phyloP scores from a whole-genome alignment of 2,797 vertebrate genomes.

The Carcharodon carcharias region DNA sequence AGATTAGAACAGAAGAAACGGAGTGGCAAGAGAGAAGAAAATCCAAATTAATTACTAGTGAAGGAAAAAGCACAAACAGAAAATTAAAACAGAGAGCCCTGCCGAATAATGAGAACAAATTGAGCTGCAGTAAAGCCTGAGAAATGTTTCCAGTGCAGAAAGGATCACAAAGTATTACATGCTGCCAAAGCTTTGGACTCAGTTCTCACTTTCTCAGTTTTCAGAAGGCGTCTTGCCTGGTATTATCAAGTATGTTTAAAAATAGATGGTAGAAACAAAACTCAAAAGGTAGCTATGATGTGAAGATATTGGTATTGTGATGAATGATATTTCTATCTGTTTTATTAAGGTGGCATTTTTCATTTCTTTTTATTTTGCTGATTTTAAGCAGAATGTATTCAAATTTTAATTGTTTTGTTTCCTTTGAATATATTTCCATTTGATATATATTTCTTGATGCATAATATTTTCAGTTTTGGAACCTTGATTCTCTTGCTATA shows the following conservation, averaged over 20 bases:
- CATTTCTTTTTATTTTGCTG: not conserved
- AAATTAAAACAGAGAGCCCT: not conserved
- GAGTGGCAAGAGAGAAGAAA: not conserved
- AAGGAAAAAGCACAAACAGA: not conserved
- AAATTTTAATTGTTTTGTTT: not conserved
- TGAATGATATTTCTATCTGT: not conserved
- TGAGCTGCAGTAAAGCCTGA: not conserved
- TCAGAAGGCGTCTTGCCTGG: not conserved
- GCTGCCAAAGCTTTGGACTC: not conserved
- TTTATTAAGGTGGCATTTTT: not conserved
- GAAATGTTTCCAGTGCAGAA: not conserved
- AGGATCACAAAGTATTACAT: not conserved
- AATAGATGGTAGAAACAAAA: not conserved
- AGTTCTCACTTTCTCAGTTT: not conserved
- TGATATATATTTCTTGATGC: not conserved
- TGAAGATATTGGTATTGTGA: not conserved
- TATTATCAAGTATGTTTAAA: slow-evolving; percentile 8
- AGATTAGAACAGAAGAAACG: not conserved
- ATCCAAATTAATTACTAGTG: not conserved
- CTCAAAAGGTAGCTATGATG: not conserved
- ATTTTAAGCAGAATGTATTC: not conserved
- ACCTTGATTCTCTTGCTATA: not conserved
- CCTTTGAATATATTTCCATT: not conserved
- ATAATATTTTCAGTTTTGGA: not conserved
- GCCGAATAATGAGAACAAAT: not conserved